Base-by-base conservation (phyloP, 2,113 vertebrate genomes). In the Amia ocellicauda region DNA sequence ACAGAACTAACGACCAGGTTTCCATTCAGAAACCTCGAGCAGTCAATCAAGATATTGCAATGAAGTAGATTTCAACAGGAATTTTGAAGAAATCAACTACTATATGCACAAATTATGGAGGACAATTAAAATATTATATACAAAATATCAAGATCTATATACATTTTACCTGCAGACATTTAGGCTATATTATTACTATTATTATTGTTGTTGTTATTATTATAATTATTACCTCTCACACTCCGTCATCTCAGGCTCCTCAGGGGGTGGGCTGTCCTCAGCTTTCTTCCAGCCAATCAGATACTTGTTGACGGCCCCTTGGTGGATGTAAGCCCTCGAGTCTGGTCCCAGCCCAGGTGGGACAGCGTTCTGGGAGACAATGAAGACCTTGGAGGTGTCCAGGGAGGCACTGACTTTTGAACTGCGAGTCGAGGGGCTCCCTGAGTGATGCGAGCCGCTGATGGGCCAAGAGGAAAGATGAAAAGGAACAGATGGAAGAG, bases 391-490 rank as follows among this genome's bases (percentile, higher is more conserved):
- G 84, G 94, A 93, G 14, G 89, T 90, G 82, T 97, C 94, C 74
- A 95, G 84, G 17, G 92, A 95, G 29, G 92, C 85, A 31, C 84
- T 90, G 74, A 81, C 86, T 72, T 94, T 90, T 64, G 91, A 89
- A 60, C 91, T 90, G 59, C 93, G 92, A 31, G 91, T 81, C 1
- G 92, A 90, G 3, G 94, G 93, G 78, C 94, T 97, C 83, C 91
- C 92, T 62, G 92, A 94, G 76, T 93, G 96, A 75, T 92, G 94
- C 7, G 94, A 98, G 31, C 94, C 94, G 75, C 93, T 96, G 83
- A 62, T 75, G 79, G 69, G 64, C 58, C 81, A 76, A 76, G 67
- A 60, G 52, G 11, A 17, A 55, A 79, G 31, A 69, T 64, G 68
- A 54, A 29, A 13, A 42, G 24, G 66, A 52, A 13, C 17, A 28